Conservation (phyloP, 2,888 invertebrate species). For the Troilus luridus region DNA sequence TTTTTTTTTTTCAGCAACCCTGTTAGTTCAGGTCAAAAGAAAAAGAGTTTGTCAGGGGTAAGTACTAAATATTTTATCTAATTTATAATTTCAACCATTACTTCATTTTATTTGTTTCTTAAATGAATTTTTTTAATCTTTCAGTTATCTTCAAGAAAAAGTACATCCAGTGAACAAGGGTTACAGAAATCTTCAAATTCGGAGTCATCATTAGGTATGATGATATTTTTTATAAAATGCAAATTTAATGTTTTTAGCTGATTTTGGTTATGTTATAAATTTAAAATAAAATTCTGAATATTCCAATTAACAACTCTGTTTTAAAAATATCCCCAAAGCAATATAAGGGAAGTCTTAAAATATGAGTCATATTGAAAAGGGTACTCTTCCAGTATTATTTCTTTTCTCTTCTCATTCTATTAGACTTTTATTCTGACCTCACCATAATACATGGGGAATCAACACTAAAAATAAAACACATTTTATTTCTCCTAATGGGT, state of each 20-base stretch:
- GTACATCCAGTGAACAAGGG: slow-evolving; percentile 17
- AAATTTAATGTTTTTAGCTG: no score
- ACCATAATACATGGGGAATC: no score
- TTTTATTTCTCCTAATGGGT: no score
- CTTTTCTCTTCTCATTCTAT: no score
- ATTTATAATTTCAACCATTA: not conserved
- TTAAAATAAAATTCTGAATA: not conserved
- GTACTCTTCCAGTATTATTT: no score
- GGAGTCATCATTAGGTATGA: slow-evolving; percentile 42
- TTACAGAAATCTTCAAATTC: slow-evolving; percentile 46
- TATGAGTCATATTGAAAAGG: no score
- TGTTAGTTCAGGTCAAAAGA: slow-evolving; percentile 7
- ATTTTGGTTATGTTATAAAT: not conserved
- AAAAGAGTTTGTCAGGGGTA: slow-evolving; percentile 39
- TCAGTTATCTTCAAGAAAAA: slow-evolving; percentile 26
- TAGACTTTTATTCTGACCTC: no score
- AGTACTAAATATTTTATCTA: not conserved
- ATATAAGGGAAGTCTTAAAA: no score
- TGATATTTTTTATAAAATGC: not conserved
- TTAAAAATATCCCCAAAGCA: no score
- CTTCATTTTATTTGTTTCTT: not conserved
- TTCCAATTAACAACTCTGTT: no score
- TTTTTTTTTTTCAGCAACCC: not conserved
- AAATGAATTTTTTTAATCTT: not conserved
- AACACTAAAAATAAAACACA: no score